Base-by-base conservation (phyloP, 2,888 invertebrate species). In the Tanypteryx hageni region DNA sequence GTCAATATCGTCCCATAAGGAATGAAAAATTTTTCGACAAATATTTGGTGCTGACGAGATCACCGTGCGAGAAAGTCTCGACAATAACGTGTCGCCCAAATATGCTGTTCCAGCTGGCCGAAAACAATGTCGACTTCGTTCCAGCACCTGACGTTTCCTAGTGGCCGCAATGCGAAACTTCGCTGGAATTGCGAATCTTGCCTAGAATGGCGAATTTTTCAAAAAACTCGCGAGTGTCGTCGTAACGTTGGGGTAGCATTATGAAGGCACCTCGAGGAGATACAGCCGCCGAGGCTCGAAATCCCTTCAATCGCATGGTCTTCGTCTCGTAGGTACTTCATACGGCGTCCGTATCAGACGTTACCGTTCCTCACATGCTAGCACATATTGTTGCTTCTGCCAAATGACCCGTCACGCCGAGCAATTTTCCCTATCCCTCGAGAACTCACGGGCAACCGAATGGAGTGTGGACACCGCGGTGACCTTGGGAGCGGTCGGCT, bases 401-500 rank as follows among this genome's bases (percentile, higher is more conserved):
- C 68, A 68, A 68, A 68, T 18, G 68, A 68, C 68, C 68, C 76
- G 76, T 76, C 27, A 76, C 76, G 22, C 22, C 22, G 76, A 76
- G 76, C 76, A n/a, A 76, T 76, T 76, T 76, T 76, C 68, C 44
- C 44, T 44, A 44, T 5, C 5, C 44, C 68, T 68, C 68, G 68
- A 68, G 68, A 16, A 68, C 68, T 68, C 9, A 64, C 64, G 64
- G 64, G 76, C 76, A 22, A 27, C 76, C 76, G 76, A 76, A 27
- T 76, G 76, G 76, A 27, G 76, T 76, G 76, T 76, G 76, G 76
- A 76, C 76, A 76, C 76, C 76, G 76, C 4, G 27, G 27, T 76
- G 76, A 76, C 76, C 76, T 76, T 76, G 76, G 76, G 27, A 76
- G 76, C 76, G 76, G 76, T 68, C 76, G 76, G 76, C 76, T 27